Percentiles rank a stretch among this genome's conserved stretches.
These are phyloP conservation scores for Chrysina gloriosa DNA, from an alignment of 2,888 invertebrate species.

Conservation along the genomic window DNA sequence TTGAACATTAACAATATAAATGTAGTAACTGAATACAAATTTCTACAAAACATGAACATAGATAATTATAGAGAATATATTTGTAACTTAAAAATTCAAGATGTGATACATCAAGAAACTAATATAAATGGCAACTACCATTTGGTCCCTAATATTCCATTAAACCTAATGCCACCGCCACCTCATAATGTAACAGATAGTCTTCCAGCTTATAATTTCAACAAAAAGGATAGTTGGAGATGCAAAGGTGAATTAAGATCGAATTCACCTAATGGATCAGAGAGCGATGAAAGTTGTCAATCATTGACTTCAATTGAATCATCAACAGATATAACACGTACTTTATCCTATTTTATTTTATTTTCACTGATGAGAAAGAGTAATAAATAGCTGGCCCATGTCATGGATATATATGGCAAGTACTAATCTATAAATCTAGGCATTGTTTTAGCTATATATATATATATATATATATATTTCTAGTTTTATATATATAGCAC, in stretches of 20 bases:
- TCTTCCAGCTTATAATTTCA: constrained; percentile 45
- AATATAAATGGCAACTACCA: constrained; percentile 43
- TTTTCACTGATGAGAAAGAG: background rate
- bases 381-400: background rate
- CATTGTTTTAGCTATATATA: too few species aligned
- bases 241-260: constrained; percentile 35
- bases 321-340: constrained; percentile 11
- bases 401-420: background rate
- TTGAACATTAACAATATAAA: constrained; percentile 38
- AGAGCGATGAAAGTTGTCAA: constrained; percentile 45
- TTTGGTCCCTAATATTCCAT: constrained; percentile 46
- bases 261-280: constrained; percentile 41
- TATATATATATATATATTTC: too few species aligned
- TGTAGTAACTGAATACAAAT: constrained; percentile 19
- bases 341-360: background rate
- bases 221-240: constrained; percentile 46
- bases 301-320: constrained; percentile 36
- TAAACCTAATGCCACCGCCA: constrained; percentile 52
- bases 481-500: too few species aligned
- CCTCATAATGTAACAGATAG: constrained; percentile 52
- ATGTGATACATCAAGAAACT: constrained; percentile 23
- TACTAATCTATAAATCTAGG: background rate
- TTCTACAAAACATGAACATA: constrained; percentile 9
- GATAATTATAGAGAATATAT: constrained; percentile 31
- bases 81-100: constrained; percentile 25